These are phyloP conservation scores for Sebastes nivosus DNA, from an alignment of 2,797 vertebrate genomes.

Conservation along the genomic window DNA sequence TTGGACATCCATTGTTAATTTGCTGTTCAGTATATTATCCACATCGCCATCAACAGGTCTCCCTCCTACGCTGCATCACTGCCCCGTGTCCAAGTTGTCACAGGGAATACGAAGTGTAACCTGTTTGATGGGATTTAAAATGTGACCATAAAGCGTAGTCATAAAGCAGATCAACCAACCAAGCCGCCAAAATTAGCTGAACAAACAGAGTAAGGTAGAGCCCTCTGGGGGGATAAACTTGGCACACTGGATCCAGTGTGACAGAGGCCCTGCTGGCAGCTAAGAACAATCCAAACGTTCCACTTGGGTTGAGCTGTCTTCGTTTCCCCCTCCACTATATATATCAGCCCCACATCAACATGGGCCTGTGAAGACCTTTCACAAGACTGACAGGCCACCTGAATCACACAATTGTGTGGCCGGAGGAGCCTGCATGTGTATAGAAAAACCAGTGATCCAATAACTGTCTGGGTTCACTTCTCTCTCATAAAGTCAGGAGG, in stretches of 20 bases:
- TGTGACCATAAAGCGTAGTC: constrained; percentile 56
- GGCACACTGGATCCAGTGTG: constrained; percentile 72
- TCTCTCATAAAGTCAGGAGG: constrained; percentile 75
- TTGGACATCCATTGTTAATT: background rate
- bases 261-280: constrained; percentile 66
- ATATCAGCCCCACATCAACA: constrained; percentile 74
- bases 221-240: constrained; percentile 66
- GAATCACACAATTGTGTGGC: constrained; percentile 79
- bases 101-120: constrained; percentile 33
- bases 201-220: constrained; percentile 74
- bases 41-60: background rate
- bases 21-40: background rate
- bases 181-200: constrained; percentile 77
- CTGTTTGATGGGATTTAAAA: constrained; percentile 56
- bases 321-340: constrained; percentile 69
- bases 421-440: constrained; percentile 74
- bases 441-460: constrained; percentile 79
- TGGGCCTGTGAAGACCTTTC: constrained; percentile 73
- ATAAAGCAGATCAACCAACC: constrained; percentile 66
- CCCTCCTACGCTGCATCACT: background rate
- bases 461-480: constrained; percentile 79
- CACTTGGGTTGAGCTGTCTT: constrained; percentile 77
- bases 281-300: constrained; percentile 76
- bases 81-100: constrained; percentile 10
- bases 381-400: constrained; percentile 74